Percentiles rank a stretch among this genome's conserved stretches.
These are phyloP conservation scores for Nothoprocta pentlandii DNA, from an alignment of 2,113 vertebrate genomes.

Conservation along the genomic window DNA sequence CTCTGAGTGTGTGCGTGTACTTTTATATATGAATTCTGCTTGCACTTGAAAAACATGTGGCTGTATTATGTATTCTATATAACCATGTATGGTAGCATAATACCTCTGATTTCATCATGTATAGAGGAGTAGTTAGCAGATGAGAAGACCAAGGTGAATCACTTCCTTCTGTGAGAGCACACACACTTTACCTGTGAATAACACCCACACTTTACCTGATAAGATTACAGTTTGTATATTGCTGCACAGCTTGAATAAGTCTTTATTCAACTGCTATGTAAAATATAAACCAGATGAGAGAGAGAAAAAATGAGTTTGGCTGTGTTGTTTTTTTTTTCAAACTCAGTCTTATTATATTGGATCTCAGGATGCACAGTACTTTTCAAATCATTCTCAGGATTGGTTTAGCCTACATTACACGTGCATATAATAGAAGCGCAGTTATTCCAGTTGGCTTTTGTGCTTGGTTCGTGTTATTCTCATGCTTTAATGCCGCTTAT, in stretches of 20 bases:
- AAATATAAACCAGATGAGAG: background rate
- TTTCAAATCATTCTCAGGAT: background rate
- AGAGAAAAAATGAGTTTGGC: background rate
- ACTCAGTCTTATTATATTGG: background rate
- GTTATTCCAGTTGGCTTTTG: background rate
- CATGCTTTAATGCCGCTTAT: fast-evolving
- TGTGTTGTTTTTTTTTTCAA: background rate
- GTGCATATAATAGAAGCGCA: background rate
- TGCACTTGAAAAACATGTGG: background rate
- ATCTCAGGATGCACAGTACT: background rate
- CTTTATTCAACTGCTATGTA: background rate
- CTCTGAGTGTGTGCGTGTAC: background rate
- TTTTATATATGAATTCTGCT: background rate
- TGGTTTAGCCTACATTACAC: fast-evolving
- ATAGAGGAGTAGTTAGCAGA: background rate
- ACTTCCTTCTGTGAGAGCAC: background rate
- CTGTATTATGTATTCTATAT: background rate
- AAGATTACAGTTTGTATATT: background rate
- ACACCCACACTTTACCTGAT: background rate
- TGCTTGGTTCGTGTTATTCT: background rate
- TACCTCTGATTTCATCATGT: background rate
- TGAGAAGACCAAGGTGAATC: background rate
- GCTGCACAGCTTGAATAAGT: background rate
- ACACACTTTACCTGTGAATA: background rate
- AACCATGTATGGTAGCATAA: background rate